Evolutionary conservation across 2,888 invertebrate genomes (phyloP), one percentile per base, ranked within the genome.

Genomic region (Amiota communis): DNA sequence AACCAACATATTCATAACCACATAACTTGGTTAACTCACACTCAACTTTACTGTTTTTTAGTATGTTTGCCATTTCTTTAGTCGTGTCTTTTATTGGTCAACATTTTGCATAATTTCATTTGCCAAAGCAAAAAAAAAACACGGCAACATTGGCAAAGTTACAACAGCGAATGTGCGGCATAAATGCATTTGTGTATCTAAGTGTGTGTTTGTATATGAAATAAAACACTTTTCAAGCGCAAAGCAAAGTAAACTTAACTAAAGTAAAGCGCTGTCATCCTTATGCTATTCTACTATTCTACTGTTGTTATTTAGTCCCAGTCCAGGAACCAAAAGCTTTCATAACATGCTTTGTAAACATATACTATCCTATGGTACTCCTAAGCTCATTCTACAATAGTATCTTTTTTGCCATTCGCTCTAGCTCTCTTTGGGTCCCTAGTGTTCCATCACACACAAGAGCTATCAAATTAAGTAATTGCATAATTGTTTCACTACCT

Each of bases 391-490:
- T 15, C 13, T 12, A 53, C 53, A 20, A 20, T 20, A n/a, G n/a
- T n/a, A 20, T 36, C 36, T 6, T 36, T 2, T 36, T 36, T 36
- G 36, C 36, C 8, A 36, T 36, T 36, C 36, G 2, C 36, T 36
- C 6, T 36, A 36, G 36, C 36, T 36, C 36, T 36, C 6, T 36
- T 36, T 17, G 59, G 20, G 15, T 12, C n/a, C 12, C 53, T 51
- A n/a, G 53, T 51, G 53, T 51, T 12, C 13, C n/a, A n/a, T 12
- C 53, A 68, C 36, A 78, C 84, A 79, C 78, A 78, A 79, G 20
- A 80, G 83, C 83, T 74, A 87, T 86, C 87, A 88, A 86, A 86
- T 86, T 86, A 86, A 86, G 86, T 86, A 86, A 86, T 86, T 86
- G 86, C 88, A 86, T 86, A 86, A 86, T 86, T 86, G 86, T 81